Percentiles rank a stretch among this genome's conserved stretches.
Evolutionary conservation across 2,888 invertebrate genomes (phyloP).

Genomic region (Papilio demoleus): DNA sequence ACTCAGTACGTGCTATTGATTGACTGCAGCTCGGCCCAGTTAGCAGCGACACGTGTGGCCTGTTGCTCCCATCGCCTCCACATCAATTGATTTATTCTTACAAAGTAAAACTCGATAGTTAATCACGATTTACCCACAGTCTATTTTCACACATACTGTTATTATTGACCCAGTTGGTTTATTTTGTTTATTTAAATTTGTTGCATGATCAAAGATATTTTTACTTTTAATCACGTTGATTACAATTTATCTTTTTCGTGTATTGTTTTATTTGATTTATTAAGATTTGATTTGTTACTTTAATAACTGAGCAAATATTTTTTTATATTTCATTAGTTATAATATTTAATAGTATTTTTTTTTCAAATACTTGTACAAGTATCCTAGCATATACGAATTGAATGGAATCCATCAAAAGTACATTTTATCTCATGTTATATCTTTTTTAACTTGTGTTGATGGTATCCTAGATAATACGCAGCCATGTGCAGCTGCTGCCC

Average conservation of each 20-base stretch:
- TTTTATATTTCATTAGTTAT: background rate
- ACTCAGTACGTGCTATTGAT: slow-evolving; percentile 66
- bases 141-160: slow-evolving; percentile 21
- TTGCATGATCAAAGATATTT: slow-evolving; percentile 23
- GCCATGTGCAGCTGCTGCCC: slow-evolving; percentile 15
- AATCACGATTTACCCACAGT: slow-evolving; percentile 28
- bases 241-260: background rate
- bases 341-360: no score
- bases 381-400: background rate
- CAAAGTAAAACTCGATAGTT: slow-evolving; percentile 36
- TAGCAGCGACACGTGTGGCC: slow-evolving; percentile 65
- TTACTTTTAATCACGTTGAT: background rate
- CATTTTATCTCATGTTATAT: slow-evolving; percentile 26
- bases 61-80: slow-evolving; percentile 43
- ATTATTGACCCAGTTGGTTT: slow-evolving; percentile 27
- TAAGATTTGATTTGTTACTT: background rate
- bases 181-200: slow-evolving; percentile 19
- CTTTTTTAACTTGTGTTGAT: slow-evolving; percentile 27
- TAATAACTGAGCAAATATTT: background rate
- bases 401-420: slow-evolving; percentile 5
- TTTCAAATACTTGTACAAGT: background rate
- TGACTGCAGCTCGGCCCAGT: slow-evolving; percentile 70
- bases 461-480: slow-evolving; percentile 27
- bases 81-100: slow-evolving; percentile 39
- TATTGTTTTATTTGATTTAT: background rate